Percentiles rank a stretch among this genome's conserved stretches.
These are phyloP conservation scores for Campoletis raptor DNA, from an alignment of 2,888 invertebrate species.

Conservation along the genomic window DNA sequence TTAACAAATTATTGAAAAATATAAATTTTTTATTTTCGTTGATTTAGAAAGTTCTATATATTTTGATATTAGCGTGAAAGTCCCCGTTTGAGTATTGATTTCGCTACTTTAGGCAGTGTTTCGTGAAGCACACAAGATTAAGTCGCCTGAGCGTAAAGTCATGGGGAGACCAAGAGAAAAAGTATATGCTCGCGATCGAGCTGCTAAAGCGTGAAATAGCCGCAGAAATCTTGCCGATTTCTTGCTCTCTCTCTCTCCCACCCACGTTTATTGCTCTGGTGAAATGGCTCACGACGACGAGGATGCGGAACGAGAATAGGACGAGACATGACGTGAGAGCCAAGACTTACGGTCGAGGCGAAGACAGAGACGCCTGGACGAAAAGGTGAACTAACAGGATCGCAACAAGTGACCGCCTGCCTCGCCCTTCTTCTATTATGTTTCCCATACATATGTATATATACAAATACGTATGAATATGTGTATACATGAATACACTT, in stretches of 20 bases:
- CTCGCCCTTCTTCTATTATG: conserved; percentile 80
- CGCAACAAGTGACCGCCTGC: conserved; percentile 82
- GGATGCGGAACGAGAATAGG: conserved; percentile 51
- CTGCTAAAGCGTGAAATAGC: conserved; percentile 32
- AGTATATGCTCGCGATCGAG: not conserved
- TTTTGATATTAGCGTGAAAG: not conserved
- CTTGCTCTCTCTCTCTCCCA: conserved; percentile 46
- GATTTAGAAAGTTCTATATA: not conserved
- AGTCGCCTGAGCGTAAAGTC: conserved; percentile 1
- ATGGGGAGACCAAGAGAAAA: conserved; percentile 9
- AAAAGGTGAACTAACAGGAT: conserved; percentile 83
- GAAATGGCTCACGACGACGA: conserved; percentile 57
- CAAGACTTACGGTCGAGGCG: conserved; percentile 46
- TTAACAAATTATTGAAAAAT: not conserved
- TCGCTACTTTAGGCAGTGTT: not conserved
- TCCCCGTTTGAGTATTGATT: not conserved
- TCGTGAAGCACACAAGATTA: conserved; percentile 7
- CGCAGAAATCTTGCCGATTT: conserved; percentile 21
- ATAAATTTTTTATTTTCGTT: not conserved
- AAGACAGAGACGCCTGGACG: conserved; percentile 71
- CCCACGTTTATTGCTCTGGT: conserved; percentile 43
- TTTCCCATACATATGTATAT: conserved; percentile 49
- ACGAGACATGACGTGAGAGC: conserved; percentile 43
- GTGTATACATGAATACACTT: conserved; percentile 15
- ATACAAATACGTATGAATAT: not conserved